phyloP scores from a whole-genome alignment of 2,113 vertebrate genomes.

The human (Homo sapiens) region GRCh38 chr5:120287501-120288000 shows the following conservation, averaged over 20 bases:
- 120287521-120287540: background rate
- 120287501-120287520: background rate
- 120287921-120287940: background rate
- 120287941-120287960: background rate
- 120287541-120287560: background rate
- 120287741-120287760: background rate
- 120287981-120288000: background rate
- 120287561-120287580: background rate
- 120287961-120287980: background rate
- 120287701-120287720: background rate
- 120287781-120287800: background rate
- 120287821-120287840: background rate
- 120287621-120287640: background rate
- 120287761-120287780: background rate
- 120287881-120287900: background rate
- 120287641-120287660: background rate
- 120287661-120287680: background rate
- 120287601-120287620: background rate
- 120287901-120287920: background rate
- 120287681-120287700: background rate
- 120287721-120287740: background rate
- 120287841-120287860: background rate
- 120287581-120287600: background rate
- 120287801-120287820: background rate
- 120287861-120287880: background rate